Conservation (phyloP, 2,113 vertebrate species). For the Nycticorax nycticorax region DNA sequence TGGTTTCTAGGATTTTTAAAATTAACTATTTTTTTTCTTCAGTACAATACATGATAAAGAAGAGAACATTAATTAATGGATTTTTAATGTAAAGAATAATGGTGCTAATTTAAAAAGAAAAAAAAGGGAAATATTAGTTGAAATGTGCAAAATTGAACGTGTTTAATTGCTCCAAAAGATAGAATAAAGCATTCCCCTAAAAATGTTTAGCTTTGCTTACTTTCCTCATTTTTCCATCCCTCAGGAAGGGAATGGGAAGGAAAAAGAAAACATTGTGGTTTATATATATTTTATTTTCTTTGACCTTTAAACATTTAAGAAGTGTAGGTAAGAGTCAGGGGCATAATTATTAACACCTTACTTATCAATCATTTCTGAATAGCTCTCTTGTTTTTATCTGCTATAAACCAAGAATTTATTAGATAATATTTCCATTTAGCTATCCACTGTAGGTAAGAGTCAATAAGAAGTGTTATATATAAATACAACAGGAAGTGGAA, state of each 20-base stretch:
- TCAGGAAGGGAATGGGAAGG: neutral
- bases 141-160: neutral
- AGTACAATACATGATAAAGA: neutral
- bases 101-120: neutral
- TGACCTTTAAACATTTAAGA: neutral
- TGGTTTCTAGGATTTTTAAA: neutral
- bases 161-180: neutral
- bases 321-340: neutral
- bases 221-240: neutral
- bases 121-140: neutral
- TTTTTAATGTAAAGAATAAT: neutral
- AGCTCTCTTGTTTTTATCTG: neutral
- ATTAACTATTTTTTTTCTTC: neutral
- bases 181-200: neutral
- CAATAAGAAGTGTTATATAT: neutral
- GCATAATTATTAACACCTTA: neutral
- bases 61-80: neutral
- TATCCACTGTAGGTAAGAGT: neutral
- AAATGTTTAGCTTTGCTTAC: neutral
- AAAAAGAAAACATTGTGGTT: neutral
- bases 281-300: neutral
- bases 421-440: neutral
- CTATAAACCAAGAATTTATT: neutral
- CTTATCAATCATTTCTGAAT: neutral
- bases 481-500: neutral